phyloP scores from a whole-genome alignment of 2,888 invertebrate genomes.

The Chrysolina oricalcia region DNA sequence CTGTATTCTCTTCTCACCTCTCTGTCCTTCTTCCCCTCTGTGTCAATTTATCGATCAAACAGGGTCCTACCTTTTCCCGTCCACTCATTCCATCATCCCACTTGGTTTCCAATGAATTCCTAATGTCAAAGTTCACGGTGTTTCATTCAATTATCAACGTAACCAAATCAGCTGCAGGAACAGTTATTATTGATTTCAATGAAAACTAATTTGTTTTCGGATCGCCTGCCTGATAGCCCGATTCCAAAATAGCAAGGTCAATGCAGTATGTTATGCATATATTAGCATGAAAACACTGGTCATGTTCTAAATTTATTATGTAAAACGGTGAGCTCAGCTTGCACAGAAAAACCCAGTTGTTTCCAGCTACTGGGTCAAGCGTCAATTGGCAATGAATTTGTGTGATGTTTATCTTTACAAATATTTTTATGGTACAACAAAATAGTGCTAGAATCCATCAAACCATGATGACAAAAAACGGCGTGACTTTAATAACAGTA shows the following conservation, averaged over 20 bases:
- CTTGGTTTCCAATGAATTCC: background rate
- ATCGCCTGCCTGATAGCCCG: background rate
- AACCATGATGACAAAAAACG: background rate
- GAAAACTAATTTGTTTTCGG: constrained; percentile 8
- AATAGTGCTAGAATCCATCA: too few species aligned
- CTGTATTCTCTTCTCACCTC: too few species aligned
- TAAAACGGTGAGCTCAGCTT: constrained; percentile 14
- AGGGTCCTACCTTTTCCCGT: too few species aligned
- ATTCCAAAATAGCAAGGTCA: background rate
- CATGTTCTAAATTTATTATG: constrained; percentile 21
- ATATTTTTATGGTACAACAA: too few species aligned
- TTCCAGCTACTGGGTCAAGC: background rate
- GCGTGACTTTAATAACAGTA: background rate
- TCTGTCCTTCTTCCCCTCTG: too few species aligned
- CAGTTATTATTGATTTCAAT: background rate
- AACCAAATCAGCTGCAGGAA: background rate
- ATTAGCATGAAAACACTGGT: constrained; percentile 1
- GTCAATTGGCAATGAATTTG: constrained; percentile 18
- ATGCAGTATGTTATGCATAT: background rate
- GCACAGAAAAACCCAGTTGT: constrained; percentile 3
- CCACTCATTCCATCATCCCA: too few species aligned
- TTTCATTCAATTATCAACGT: background rate
- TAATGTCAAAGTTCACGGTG: constrained; percentile 2
- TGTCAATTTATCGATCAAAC: too few species aligned
- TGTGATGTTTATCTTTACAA: background rate